Base-by-base conservation (phyloP, 2,797 vertebrate genomes). In the Sebastes nivosus region DNA sequence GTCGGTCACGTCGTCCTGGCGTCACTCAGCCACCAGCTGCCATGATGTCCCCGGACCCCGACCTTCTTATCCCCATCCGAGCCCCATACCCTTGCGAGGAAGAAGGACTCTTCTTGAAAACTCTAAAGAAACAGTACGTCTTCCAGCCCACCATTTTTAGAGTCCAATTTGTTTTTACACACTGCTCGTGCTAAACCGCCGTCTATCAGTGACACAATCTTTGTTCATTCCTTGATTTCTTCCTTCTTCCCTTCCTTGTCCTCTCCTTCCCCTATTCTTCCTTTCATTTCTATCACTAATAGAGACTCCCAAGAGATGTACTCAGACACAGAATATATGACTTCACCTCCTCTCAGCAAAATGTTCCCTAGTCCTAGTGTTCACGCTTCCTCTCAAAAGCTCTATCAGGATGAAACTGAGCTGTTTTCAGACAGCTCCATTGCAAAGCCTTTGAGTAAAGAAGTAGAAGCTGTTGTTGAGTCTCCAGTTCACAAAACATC, bases 1-100 rank as follows among this genome's bases (percentile, higher is more conserved):
- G 97, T 82, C 97, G 97, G 27, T 94, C 97, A 12, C 97, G 97
- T 2, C 96, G 96, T 73, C 92, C 93, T 7, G 93, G 97, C 5
- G 91, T 96, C 0, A 90, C 95, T 72, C 97, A 96, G 36, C 94
- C 94, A 72, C 46, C 67, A 1, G 25, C 96, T 8, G 75, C 96
- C 14, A 82, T 97, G 80, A 95, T 96, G 57, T 97, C 97, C 32
- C 92, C 96, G 2, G 98, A 99, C 77, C 97, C 99, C 1, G 99
- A 99, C 87, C 96, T 99, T 90, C 96, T 99, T 46, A 97, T 97
- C 4, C 97, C 98, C 69, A 97, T 97, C 2, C 96, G 97, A 80
- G 92, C 95, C 60, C 96, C 97, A 20, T 96, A 96, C 82, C 89
- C 97, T 29, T 95, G 96, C 83, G 97, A 99, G 27, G 97, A 98